Conservation (phyloP, 2,113 vertebrate species). For the Neomonachus schauinslandi region DNA sequence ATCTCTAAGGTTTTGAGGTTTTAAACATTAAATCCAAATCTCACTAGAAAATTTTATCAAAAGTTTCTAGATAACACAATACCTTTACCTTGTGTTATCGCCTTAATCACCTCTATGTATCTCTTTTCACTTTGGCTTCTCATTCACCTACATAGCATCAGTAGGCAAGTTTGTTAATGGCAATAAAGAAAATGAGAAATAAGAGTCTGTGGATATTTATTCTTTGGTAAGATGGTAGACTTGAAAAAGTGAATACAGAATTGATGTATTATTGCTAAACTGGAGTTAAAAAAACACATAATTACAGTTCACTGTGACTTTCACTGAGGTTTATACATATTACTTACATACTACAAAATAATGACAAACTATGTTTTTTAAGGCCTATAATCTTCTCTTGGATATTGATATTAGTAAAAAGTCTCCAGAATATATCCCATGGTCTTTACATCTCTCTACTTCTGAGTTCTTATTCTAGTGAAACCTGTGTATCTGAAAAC, state of each 20-base stretch:
- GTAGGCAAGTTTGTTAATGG: not conserved
- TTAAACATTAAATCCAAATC: constrained; percentile 16
- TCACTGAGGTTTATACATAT: not conserved
- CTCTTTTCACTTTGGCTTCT: not conserved
- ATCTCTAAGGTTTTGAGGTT: not conserved
- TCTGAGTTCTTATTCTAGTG: not conserved
- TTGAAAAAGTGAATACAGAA: not conserved
- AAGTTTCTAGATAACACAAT: not conserved
- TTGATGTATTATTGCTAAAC: not conserved
- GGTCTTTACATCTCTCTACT: not conserved
- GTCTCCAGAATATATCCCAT: not conserved
- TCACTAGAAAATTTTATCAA: not conserved
- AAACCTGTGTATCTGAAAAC: not conserved
- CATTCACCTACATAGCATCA: not conserved
- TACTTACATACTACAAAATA: not conserved
- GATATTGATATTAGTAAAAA: not conserved
- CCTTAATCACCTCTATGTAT: not conserved
- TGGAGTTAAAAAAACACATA: not conserved
- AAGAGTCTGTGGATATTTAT: not conserved
- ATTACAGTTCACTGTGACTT: not conserved
- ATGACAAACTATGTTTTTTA: not conserved
- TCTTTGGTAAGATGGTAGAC: not conserved
- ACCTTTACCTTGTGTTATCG: not conserved
- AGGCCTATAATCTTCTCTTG: not conserved
- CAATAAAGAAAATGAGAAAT: not conserved